A percentile compares a stretch with the other conserved stretches of the same genome.
These are phyloP conservation scores for Incurvaria masculella DNA, from an alignment of 2,888 invertebrate species.

Conservation along the genomic window DNA sequence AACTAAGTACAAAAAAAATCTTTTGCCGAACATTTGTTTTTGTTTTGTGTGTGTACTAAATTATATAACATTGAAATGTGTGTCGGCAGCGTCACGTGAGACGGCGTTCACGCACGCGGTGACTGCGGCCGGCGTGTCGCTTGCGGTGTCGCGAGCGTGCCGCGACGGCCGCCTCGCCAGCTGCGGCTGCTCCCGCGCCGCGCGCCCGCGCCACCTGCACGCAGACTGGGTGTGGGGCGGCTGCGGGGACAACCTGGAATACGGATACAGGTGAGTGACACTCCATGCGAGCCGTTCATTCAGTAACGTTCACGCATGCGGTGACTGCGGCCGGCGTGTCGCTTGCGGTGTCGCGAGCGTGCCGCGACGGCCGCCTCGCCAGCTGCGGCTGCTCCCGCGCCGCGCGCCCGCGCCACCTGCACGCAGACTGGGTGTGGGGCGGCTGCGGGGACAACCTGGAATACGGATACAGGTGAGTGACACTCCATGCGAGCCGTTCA, in stretches of 20 bases:
- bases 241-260: conserved; percentile 95
- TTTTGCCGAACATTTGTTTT: not conserved
- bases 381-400: conserved; percentile 90
- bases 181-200: conserved; percentile 85
- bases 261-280: conserved; percentile 88
- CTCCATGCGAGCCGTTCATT: too few relatives aligned
- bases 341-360: conserved; percentile 83
- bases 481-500: too few relatives aligned
- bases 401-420: conserved; percentile 76
- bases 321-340: conserved; percentile 84
- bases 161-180: conserved; percentile 86
- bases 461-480: conserved; percentile 88
- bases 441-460: conserved; percentile 97
- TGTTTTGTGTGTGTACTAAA: not conserved
- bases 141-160: conserved; percentile 86
- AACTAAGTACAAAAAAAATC: too few relatives aligned
- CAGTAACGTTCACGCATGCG: conserved; percentile 90
- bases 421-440: conserved; percentile 96
- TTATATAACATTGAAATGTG: conserved; percentile 1
- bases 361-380: conserved; percentile 84
- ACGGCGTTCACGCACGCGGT: conserved; percentile 91
- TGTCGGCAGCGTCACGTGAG: conserved; percentile 69
- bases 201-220: conserved; percentile 78
- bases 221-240: conserved; percentile 98
- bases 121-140: conserved; percentile 80